Conservation (phyloP, 2,797 vertebrate species). For the Furcifer pardalis region DNA sequence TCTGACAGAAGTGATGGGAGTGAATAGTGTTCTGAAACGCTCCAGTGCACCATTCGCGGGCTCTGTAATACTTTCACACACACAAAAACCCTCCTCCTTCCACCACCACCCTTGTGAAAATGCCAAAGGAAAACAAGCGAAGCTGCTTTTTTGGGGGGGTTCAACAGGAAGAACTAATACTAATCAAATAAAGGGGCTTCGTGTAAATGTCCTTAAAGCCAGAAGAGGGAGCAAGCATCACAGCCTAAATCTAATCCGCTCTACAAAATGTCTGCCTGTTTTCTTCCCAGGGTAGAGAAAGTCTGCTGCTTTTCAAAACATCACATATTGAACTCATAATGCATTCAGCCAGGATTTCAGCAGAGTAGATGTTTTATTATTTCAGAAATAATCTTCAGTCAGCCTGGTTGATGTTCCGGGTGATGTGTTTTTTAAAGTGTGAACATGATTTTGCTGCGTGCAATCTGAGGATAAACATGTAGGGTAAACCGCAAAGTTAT, state of each 20-base stretch:
- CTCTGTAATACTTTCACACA: neutral
- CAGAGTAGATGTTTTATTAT: constrained; percentile 8
- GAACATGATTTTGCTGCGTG: constrained; percentile 1
- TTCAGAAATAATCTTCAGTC: constrained; percentile 1
- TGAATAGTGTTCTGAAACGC: neutral
- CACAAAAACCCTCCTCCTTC: neutral
- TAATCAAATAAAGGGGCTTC: neutral
- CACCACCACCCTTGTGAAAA: neutral
- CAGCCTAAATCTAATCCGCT: neutral
- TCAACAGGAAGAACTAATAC: neutral
- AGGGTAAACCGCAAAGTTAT: neutral
- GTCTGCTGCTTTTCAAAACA: neutral
- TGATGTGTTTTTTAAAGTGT: constrained; percentile 1
- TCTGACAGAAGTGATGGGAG: neutral
- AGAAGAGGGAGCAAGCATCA: constrained; percentile 21
- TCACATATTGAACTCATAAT: neutral
- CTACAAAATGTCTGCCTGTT: constrained; percentile 9
- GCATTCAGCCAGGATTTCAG: neutral
- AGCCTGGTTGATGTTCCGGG: neutral
- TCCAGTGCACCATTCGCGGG: neutral
- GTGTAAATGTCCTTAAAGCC: neutral
- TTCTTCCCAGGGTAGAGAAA: neutral
- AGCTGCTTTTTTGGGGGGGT: neutral
- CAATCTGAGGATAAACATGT: neutral
- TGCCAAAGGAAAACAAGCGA: neutral